Evolutionary conservation across 2,113 vertebrate genomes (phyloP), one percentile per base, ranked within the genome.

Genomic region (Tympanuchus pallidicinctus): DNA sequence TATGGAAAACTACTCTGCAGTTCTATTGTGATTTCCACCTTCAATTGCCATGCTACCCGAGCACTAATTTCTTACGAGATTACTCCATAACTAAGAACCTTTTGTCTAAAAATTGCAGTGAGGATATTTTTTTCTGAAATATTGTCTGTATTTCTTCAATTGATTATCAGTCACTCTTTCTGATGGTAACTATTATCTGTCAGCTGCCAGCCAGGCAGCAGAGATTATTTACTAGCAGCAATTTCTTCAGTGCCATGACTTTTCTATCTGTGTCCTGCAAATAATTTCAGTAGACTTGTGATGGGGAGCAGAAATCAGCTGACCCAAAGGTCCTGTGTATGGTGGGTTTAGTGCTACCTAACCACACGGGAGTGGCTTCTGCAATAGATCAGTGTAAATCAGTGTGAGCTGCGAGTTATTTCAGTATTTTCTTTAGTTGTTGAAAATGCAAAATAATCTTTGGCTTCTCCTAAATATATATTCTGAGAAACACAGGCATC

Each of bases 291-390:
- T 48, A 73, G 8, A 16, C 13, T 30, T 82, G 72, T 93, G 78
- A 67, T 50, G 72, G 50, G 71, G 71, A 89, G 64, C 38, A 89
- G 81, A 73, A 87, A 50, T 9, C 47, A 89, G 16, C 14, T 54
- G 52, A 50, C 16, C 48, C 1, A 3, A 76, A 81, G 20, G 18
- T 9, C 27, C 40, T 0, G 30, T 32, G 30, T 57, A 17, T 5
- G 36, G 59, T 42, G 48, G 48, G 21, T 63, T 90, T 15, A 75
- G 69, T 0, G 0, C 38, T 67, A n/a, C 32, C 28, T 42, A 60
- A 0, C 60, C 80, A 43, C 1, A 1, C 0, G 0, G 70, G 60
- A 66, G 69, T 15, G n/a, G n/a, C 34, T 82, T 77, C 65, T 30
- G 38, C 24, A 52, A 0, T 1, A 71, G 48, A 74, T 42, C 56